Evolutionary conservation across 1,140 invertebrate species (phyloP).

Genomic region (Papilio machaon): DNA sequence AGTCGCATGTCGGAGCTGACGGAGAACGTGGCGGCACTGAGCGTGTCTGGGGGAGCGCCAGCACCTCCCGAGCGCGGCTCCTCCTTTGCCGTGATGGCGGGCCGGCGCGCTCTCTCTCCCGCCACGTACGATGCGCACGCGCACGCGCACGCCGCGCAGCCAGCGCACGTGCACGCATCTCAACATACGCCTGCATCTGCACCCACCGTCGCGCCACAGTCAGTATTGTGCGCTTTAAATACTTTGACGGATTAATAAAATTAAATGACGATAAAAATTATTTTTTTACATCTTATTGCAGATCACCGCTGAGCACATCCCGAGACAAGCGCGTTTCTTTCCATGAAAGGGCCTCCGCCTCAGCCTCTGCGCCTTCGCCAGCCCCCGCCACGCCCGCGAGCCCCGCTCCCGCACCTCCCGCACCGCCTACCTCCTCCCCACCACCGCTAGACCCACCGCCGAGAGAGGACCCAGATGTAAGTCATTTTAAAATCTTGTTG

Average conservation of each 20-base stretch:
- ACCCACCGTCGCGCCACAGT: slow-evolving; percentile 57
- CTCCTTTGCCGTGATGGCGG: slow-evolving; percentile 89
- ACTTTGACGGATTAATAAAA: neutral
- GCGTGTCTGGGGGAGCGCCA: slow-evolving; percentile 70
- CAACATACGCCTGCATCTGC: slow-evolving; percentile 50
- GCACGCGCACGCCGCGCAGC: slow-evolving; percentile 54
- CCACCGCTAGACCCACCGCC: slow-evolving; percentile 54
- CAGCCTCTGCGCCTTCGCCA: slow-evolving; percentile 65
- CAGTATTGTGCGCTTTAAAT: slow-evolving; percentile 44
- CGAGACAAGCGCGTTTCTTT: slow-evolving; percentile 87
- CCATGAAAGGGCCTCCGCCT: slow-evolving; percentile 80
- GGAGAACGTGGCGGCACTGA: slow-evolving; percentile 45
- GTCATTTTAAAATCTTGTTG: slow-evolving; percentile 55
- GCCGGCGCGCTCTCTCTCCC: slow-evolving; percentile 80
- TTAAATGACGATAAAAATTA: too few species aligned
- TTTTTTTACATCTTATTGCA: slow-evolving; percentile 13
- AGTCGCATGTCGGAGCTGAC: slow-evolving; percentile 51
- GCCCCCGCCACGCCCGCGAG: slow-evolving; percentile 57
- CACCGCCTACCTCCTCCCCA: slow-evolving; percentile 68
- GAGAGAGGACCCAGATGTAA: slow-evolving; percentile 91
- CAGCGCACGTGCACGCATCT: slow-evolving; percentile 18
- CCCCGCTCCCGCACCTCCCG: slow-evolving; percentile 44
- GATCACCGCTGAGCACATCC: slow-evolving; percentile 54
- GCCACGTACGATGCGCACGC: slow-evolving; percentile 45
- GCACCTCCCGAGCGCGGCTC: slow-evolving; percentile 90